A percentile compares a stretch with the other conserved stretches of the same genome.
These are phyloP conservation scores for Myotis brandtii DNA, from an alignment of 2,113 vertebrate genomes.

Conservation along the genomic window DNA sequence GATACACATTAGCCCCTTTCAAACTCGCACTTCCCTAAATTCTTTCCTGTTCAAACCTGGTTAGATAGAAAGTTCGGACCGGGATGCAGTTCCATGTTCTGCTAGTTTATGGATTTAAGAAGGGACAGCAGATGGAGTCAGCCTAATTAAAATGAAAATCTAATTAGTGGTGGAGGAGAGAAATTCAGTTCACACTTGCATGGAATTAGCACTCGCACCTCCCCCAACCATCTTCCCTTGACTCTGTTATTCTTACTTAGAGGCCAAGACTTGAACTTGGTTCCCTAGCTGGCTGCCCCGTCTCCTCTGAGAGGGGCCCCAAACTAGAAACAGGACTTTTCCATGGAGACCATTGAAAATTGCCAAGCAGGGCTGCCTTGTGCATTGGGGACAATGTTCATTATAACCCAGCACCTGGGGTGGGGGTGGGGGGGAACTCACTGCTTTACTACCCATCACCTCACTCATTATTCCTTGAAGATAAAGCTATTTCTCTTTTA, in stretches of 20 bases:
- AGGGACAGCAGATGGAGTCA: constrained; percentile 65
- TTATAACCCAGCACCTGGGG: neutral
- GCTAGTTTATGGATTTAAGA: constrained; percentile 67
- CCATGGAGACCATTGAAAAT: neutral
- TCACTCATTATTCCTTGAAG: neutral
- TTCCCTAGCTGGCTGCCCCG: neutral
- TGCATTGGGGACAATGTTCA: neutral
- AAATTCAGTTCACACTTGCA: neutral
- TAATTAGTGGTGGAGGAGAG: constrained; percentile 68
- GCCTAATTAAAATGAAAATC: constrained; percentile 74
- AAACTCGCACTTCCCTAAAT: neutral
- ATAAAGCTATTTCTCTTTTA: neutral
- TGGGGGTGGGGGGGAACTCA: neutral
- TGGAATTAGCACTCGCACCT: neutral
- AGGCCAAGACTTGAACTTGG: neutral
- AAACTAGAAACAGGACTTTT: neutral
- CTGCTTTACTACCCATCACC: neutral
- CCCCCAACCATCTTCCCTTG: neutral
- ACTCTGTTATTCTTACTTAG: constrained; percentile 48
- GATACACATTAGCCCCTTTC: constrained; percentile 15
- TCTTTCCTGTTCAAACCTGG: neutral
- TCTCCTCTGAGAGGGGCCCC: neutral
- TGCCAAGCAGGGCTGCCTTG: neutral
- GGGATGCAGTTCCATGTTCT: constrained; percentile 26
- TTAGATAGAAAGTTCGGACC: constrained; percentile 18